These are phyloP conservation scores for Platichthys stellatus DNA, from an alignment of 2,113 vertebrate genomes.

Conservation along the genomic window DNA sequence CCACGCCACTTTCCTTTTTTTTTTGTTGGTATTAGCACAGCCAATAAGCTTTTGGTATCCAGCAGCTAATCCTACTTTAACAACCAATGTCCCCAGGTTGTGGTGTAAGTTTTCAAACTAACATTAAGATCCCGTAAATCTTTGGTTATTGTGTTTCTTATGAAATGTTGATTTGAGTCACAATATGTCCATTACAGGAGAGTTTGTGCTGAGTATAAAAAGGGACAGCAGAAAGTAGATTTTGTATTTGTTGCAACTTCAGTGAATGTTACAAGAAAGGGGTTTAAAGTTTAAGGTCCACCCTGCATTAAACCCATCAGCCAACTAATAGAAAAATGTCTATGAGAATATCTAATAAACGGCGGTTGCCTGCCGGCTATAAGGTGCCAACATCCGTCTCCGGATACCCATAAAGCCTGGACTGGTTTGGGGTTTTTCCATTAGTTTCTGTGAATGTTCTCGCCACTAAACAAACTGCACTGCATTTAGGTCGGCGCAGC, in stretches of 20 bases:
- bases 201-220: not conserved
- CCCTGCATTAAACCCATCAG: slow-evolving; percentile 8
- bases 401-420: slow-evolving; percentile 35
- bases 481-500: slow-evolving; percentile 19
- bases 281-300: slow-evolving; percentile 20
- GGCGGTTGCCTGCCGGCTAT: slow-evolving; percentile 20
- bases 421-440: slow-evolving; percentile 38
- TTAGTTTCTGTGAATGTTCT: slow-evolving; percentile 30
- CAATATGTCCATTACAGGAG: not conserved
- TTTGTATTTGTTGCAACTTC: not conserved
- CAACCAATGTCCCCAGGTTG: too few species aligned
- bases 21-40: not conserved
- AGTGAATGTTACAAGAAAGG: slow-evolving; percentile 9
- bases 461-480: slow-evolving; percentile 34
- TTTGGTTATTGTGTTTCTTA: not conserved
- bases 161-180: not conserved
- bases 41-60: not conserved
- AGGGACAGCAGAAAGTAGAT: not conserved
- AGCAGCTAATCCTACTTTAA: not conserved
- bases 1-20: not conserved
- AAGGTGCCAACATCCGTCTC: slow-evolving; percentile 47
- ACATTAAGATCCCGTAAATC: not conserved
- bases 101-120: not conserved
- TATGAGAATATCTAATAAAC: slow-evolving; percentile 22
- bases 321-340: slow-evolving; percentile 37